phyloP scores from a whole-genome alignment of 2,888 invertebrate genomes.

The Linyphia triangularis region DNA sequence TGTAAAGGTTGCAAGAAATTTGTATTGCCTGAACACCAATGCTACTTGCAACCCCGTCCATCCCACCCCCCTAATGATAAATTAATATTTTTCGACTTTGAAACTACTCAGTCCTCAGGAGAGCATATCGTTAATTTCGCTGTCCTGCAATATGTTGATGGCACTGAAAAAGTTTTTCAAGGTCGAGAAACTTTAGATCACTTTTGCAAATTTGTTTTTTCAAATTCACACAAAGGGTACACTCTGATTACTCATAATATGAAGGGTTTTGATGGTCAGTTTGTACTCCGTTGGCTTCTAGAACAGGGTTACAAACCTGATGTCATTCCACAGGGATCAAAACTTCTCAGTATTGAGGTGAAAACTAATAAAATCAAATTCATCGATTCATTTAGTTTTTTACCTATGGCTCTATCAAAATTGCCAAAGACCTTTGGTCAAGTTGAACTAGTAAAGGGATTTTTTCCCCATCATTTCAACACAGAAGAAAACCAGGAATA shows the following conservation, averaged over 20 bases:
- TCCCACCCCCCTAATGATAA: background rate
- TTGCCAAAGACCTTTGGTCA: background rate
- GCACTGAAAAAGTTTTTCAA: background rate
- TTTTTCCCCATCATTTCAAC: conserved; percentile 7
- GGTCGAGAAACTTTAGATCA: background rate
- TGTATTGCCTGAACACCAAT: background rate
- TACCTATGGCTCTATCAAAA: background rate
- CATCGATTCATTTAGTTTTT: background rate
- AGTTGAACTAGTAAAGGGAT: background rate
- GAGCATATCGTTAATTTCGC: conserved; percentile 12
- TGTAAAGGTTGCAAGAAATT: background rate
- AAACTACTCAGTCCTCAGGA: background rate
- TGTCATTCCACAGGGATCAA: background rate
- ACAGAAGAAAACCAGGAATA: background rate
- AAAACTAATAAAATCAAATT: background rate
- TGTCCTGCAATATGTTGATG: background rate
- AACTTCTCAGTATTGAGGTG: background rate
- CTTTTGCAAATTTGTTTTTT: conserved; percentile 11
- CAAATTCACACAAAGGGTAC: background rate
- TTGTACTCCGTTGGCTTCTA: background rate
- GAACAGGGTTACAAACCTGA: background rate
- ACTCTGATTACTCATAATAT: background rate
- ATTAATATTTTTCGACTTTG: conserved; percentile 19
- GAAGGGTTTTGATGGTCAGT: conserved; percentile 27
- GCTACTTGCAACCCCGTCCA: background rate